phyloP scores from a whole-genome alignment of 2,113 vertebrate species.

The Sceloporus tristichus region DNA sequence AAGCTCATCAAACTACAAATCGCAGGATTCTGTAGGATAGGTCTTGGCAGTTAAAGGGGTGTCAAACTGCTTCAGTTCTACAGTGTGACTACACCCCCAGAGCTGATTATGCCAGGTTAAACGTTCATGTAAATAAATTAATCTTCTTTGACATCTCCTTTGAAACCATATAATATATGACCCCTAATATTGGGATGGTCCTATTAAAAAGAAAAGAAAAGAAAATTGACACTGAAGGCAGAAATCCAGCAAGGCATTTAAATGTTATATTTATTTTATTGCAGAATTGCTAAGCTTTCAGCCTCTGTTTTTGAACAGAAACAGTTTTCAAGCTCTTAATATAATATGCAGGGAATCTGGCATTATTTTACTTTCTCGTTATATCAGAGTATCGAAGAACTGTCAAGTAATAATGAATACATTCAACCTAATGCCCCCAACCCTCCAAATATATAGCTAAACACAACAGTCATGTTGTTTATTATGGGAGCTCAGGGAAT shows the following conservation, averaged over 20 bases:
- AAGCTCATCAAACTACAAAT: no score
- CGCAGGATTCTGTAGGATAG: no score
- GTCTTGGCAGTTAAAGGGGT: no score
- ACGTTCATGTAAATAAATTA: background rate
- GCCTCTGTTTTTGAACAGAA: background rate
- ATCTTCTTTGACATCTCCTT: background rate
- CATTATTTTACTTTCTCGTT: slow-evolving; percentile 40
- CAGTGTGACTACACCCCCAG: no score
- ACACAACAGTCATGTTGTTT: slow-evolving; percentile 26
- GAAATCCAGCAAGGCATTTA: slow-evolving; percentile 5
- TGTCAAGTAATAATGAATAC: slow-evolving; percentile 39
- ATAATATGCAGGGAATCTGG: slow-evolving; percentile 22
- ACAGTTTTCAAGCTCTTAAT: slow-evolving; percentile 25
- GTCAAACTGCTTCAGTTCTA: no score
- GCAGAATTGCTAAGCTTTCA: slow-evolving; percentile 17
- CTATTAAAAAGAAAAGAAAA: background rate
- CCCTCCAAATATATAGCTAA: slow-evolving; percentile 25
- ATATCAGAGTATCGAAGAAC: slow-evolving; percentile 45
- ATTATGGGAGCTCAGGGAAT: slow-evolving; percentile 20
- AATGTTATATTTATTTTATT: slow-evolving; percentile 1
- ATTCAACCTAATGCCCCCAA: slow-evolving; percentile 18
- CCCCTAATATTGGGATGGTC: no score
- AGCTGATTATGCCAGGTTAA: background rate
- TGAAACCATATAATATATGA: background rate
- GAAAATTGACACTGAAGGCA: background rate